phyloP scores from a whole-genome alignment of 2,888 invertebrate genomes.

The Metacarcinus magister region DNA sequence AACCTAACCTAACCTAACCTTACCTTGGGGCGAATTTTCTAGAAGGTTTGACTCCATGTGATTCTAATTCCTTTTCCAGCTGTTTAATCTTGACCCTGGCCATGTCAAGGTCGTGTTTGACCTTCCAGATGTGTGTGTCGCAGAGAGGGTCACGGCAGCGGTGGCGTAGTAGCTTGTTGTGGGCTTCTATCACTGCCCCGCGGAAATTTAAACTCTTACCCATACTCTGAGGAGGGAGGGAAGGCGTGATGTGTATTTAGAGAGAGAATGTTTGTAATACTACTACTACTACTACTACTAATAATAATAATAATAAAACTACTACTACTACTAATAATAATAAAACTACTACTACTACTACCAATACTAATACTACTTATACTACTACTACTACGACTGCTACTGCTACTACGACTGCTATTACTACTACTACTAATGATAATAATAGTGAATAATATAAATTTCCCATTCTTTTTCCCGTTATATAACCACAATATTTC shows the following conservation, averaged over 20 bases:
- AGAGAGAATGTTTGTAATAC: no score
- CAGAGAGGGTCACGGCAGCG: constrained; percentile 91
- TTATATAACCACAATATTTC: no score
- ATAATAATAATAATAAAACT: no score
- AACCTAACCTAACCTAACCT: not conserved
- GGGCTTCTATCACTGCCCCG: constrained; percentile 91
- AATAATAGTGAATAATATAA: no score
- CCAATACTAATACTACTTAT: no score
- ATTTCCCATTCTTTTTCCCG: no score
- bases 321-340: no score
- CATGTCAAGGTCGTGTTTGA: constrained; percentile 95
- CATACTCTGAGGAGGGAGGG: constrained; percentile 86
- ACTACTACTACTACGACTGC: no score
- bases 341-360: no score
- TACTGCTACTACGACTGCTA: no score
- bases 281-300: no score
- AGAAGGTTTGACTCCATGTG: constrained; percentile 92
- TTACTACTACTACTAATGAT: no score
- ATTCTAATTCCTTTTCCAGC: constrained; percentile 93
- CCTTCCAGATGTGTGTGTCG: constrained; percentile 94
- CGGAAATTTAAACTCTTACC: constrained; percentile 92
- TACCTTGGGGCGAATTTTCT: constrained; percentile 86
- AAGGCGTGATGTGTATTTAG: not conserved
- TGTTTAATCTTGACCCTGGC: constrained; percentile 93
- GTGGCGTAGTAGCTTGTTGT: constrained; percentile 90